Evolutionary conservation across 2,113 vertebrate genomes (phyloP).

Genomic region (Burhinus bistriatus): DNA sequence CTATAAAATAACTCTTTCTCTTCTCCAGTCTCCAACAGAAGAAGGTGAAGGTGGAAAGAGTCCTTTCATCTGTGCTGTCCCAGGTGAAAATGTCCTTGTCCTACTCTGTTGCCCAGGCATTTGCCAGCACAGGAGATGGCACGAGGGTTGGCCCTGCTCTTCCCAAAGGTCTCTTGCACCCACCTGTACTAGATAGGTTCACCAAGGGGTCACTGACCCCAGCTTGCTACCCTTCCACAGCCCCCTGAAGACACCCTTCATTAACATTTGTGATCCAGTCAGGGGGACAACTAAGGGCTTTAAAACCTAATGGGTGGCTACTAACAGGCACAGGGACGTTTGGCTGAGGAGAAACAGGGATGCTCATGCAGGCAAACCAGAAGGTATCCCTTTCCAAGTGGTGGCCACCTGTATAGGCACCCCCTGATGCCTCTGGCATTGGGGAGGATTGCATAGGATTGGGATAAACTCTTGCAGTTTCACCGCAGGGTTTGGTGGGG

Average conservation of each 20-base stretch:
- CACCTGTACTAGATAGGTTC: too few relatives aligned
- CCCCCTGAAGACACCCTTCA: background rate
- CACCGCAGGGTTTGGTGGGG: background rate
- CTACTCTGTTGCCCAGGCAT: background rate
- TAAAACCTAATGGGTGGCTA: background rate
- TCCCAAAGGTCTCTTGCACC: background rate
- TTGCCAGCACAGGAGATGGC: background rate
- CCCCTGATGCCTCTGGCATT: rapidly evolving
- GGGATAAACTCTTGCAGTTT: background rate
- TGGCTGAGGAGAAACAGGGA: background rate
- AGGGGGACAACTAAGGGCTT: background rate
- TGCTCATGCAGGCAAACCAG: rapidly evolving
- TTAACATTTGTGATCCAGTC: background rate
- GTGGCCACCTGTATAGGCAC: background rate
- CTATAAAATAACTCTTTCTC: background rate
- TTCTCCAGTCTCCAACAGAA: background rate
- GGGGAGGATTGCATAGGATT: background rate
- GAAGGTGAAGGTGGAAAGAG: background rate
- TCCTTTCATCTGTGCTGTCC: background rate
- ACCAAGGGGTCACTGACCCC: background rate
- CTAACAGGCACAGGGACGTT: background rate
- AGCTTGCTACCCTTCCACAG: rapidly evolving
- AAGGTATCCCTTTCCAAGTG: background rate
- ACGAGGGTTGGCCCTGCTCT: background rate
- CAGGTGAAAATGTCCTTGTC: background rate